Base-by-base conservation (phyloP, 92 coral and sea anemone genomes). In the Pocillopora meandrina region DNA sequence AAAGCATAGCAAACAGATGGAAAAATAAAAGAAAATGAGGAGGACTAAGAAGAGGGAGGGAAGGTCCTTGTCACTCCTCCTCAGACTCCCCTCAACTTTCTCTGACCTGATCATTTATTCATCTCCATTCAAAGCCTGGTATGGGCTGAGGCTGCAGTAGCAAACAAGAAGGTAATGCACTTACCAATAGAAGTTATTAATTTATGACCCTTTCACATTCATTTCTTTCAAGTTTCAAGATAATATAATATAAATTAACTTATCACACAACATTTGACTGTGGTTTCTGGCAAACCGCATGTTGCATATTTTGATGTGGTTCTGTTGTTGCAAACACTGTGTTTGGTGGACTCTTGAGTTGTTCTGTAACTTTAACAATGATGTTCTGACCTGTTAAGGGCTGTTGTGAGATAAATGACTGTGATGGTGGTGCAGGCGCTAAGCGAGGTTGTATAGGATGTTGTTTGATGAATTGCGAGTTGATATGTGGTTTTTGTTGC, bases 391-490 rank as follows among this genome's bases (percentile, higher is more conserved):
- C 89, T 49, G 81, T 75, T 19, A 84, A 59, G 18, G 88, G 82
- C 88, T 94, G 98, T 61, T 93, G 97, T 1, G 93, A 80, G 72
- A 94, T 90, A 58, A 91, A 77, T n/a, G 95, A 76, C 85, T 94
- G 98, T 33, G 93, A 79, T 17, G 99, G 93, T 26, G 92, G 98
- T 11, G 99, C 99, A 12, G 99, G 99, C 23, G 99, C 99, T 19
- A 97, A 75, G 20, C 99, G 98, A 9, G 96, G 99, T 71, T 97
- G 99, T 18, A 95, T 90, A 0, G 98, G 99, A 57, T 92, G 86
- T 75, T 97, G 98, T 75, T 94, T 94, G 1, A 92, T 73, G 47
- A 90, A 92, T 74, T 94, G 98, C 2, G 95, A 83, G 85, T 83
- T 94, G 59, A 94, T 64, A 35, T 89, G 94, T 58, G 90, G 93